Evolutionary conservation across 2,797 vertebrate species (phyloP).

Genomic region (Argya squamiceps): DNA sequence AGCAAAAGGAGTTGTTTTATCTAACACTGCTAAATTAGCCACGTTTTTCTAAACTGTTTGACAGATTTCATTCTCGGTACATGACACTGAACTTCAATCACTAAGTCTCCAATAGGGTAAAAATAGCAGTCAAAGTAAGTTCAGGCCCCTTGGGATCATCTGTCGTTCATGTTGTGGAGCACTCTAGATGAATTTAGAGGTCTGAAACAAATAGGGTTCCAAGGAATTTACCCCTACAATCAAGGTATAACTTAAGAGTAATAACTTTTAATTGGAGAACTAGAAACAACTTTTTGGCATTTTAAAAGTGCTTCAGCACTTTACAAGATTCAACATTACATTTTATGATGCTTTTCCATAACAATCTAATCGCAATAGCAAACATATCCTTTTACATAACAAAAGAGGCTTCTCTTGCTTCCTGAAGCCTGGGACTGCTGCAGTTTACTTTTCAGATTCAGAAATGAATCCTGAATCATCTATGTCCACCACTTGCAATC

Average conservation of each 20-base stretch:
- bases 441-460: neutral
- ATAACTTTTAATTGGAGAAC: neutral
- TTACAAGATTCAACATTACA: neutral
- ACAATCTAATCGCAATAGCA: neutral
- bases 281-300: neutral
- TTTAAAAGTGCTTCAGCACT: neutral
- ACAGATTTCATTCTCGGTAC: constrained; percentile 44
- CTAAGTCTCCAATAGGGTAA: neutral
- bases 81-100: constrained; percentile 5
- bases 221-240: neutral
- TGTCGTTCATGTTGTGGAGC: neutral
- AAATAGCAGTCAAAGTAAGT: constrained; percentile 28
- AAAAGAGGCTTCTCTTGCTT: neutral
- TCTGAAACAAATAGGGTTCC: neutral
- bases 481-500: fast-evolving
- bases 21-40: constrained; percentile 36
- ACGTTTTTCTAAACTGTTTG: constrained; percentile 37
- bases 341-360: neutral
- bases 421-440: neutral
- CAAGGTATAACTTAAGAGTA: neutral
- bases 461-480: neutral
- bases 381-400: neutral
- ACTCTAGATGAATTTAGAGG: neutral
- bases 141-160: neutral
- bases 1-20: neutral